These are phyloP conservation scores for Coleophora flavipennella DNA, from an alignment of 2,888 invertebrate genomes.

Conservation along the genomic window DNA sequence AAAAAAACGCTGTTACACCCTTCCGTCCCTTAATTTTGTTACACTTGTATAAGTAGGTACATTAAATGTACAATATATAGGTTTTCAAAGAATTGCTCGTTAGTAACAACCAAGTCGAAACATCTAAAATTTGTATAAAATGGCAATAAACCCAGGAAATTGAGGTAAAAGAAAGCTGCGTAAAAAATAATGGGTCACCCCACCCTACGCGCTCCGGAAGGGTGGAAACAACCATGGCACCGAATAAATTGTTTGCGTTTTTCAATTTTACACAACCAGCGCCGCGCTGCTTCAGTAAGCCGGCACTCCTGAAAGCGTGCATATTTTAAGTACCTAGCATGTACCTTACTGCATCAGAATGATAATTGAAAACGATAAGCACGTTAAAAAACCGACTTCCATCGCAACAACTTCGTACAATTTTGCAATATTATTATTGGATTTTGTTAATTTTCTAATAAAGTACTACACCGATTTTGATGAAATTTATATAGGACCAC, in stretches of 20 bases:
- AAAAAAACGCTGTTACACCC: too few species aligned
- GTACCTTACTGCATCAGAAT: conserved; percentile 7
- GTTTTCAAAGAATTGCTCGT: too few species aligned
- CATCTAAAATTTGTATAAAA: conserved; percentile 56
- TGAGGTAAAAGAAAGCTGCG: conserved; percentile 51
- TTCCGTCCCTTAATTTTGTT: too few species aligned
- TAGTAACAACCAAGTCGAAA: conserved; percentile 5
- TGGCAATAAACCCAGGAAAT: conserved; percentile 52
- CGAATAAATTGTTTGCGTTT: conserved; percentile 63
- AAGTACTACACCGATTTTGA: too few species aligned
- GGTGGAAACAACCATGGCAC: conserved; percentile 28
- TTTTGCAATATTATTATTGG: too few species aligned
- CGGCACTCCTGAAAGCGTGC: conserved; percentile 4
- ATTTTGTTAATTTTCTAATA: too few species aligned
- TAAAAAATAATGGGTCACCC: conserved; percentile 62
- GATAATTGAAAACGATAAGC: conserved; percentile 1
- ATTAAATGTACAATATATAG: too few species aligned
- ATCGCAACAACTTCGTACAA: too few species aligned
- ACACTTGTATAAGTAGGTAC: too few species aligned
- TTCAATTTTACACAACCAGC: conserved; percentile 45
- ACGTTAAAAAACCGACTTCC: too few species aligned
- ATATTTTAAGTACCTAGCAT: conserved; percentile 14
- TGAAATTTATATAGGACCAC: too few species aligned
- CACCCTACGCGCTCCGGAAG: conserved; percentile 37
- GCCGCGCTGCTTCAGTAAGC: conserved; percentile 5